Base-by-base conservation (phyloP, 92 coral and sea anemone genomes). In the Montipora capitata region DNA sequence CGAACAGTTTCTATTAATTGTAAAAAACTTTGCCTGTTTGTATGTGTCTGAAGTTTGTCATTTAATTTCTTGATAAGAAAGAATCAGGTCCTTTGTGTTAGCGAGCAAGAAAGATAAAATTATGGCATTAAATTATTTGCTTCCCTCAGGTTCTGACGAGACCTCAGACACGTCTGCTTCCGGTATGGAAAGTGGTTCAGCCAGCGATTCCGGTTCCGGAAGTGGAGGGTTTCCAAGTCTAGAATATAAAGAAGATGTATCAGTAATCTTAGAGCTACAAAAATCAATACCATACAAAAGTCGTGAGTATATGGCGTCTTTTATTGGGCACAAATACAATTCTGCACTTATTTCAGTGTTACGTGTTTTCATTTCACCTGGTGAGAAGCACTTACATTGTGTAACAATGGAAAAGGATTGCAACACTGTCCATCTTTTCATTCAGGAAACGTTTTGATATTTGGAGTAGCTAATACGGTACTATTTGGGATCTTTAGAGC, bases 221-320 rank as follows among this genome's bases (percentile, higher is more conserved):
- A 80, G 85, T 68, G 85, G 85, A 80, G 64, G 64, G 43, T 12
- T 15, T 35, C 15, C 44, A 44, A 48, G 18, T 52, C 64, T 67
- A 14, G 2, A 17, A 63, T 74, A 80, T 6, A 43, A 80, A 27
- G 75, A 80, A 11, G 35, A 27, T 27, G 35, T 27, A 68, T 67
- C 9, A 73, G 75, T 4, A 80, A 48, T 80, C 5, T 10, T 14
- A 17, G 85, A 80, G 0, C 64, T 80, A 15, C 74, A 66, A 61
- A 10, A 27, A 7, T 18, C 64, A 8, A 67, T 80, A 44, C 74
- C 76, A 5, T 80, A 80, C 85, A 65, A 67, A 65, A 10, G 48
- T 65, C 44, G 85, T 80, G 66, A 66, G 84, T 63, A 48, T 48
- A 51, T 2, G 11, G 57, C 57, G 35, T 27, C 35, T 27, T 27